These are phyloP conservation scores for Chloebia gouldiae DNA, from an alignment of 2,113 vertebrate genomes.

Conservation along the genomic window DNA sequence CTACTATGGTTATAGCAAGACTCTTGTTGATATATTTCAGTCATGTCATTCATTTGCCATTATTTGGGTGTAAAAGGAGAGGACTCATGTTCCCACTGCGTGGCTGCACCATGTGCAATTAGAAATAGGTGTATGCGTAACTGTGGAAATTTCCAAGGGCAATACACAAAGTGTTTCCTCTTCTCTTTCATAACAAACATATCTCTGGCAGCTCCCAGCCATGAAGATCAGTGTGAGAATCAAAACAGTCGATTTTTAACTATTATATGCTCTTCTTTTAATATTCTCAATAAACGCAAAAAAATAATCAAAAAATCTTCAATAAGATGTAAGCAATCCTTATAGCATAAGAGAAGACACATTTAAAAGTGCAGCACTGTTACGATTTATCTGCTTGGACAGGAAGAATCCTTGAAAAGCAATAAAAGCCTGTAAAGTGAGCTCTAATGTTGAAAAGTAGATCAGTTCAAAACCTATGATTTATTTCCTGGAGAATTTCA, in stretches of 20 bases:
- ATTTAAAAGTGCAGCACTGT: background rate
- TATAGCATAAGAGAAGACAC: background rate
- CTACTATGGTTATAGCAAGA: background rate
- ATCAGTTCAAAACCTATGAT: background rate
- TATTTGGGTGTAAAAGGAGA: background rate
- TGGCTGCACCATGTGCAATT: background rate
- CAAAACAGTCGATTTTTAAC: background rate
- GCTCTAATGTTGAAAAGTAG: background rate
- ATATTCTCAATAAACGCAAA: background rate
- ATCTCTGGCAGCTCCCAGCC: background rate
- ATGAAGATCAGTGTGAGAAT: background rate
- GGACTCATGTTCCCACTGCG: background rate
- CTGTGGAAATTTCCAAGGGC: constrained; percentile 45
- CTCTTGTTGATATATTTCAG: background rate
- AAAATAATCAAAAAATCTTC: background rate
- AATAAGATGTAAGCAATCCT: background rate
- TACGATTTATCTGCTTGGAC: background rate
- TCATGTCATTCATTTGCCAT: background rate
- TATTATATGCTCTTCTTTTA: background rate
- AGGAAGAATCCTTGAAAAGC: background rate
- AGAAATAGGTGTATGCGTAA: background rate
- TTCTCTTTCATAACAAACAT: background rate
- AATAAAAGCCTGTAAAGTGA: background rate
- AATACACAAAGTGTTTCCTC: constrained; percentile 2
- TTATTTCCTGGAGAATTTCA: background rate